A percentile compares a stretch with the other conserved stretches of the same genome.
These are phyloP conservation scores for Drosophila monieri DNA, from an alignment of 2,888 invertebrate species.

Conservation along the genomic window DNA sequence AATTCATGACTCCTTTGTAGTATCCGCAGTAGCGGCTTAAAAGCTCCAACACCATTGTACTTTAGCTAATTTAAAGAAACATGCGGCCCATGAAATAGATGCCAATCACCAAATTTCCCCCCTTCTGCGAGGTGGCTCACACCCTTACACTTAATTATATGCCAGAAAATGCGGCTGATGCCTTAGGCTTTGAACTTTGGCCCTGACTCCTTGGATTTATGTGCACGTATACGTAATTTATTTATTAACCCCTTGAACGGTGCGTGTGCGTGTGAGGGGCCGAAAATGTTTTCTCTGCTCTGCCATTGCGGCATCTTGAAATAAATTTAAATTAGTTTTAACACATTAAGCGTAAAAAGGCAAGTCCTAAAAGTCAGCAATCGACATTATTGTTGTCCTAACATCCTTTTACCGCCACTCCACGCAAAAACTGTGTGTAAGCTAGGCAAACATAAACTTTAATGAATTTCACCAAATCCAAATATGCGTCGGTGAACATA, in stretches of 20 bases:
- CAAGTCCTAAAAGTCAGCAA: conserved; percentile 61
- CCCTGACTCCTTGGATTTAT: conserved; percentile 68
- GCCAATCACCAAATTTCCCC: conserved; percentile 55
- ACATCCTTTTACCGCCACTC: conserved; percentile 5
- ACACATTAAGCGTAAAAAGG: conserved; percentile 79
- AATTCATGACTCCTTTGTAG: conserved; percentile 36
- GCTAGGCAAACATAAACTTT: conserved; percentile 78
- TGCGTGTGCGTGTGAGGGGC: conserved; percentile 26
- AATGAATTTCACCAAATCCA: conserved; percentile 77
- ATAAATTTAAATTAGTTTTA: conserved; percentile 80
- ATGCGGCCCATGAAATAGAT: conserved; percentile 68
- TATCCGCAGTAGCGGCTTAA: conserved; percentile 4
- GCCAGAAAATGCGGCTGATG: conserved; percentile 42
- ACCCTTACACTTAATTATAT: conserved; percentile 49
- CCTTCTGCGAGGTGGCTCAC: conserved; percentile 7
- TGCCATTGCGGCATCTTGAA: conserved; percentile 66
- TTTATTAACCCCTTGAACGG: conserved; percentile 76
- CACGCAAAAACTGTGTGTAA: conserved; percentile 60
- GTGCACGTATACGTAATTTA: conserved; percentile 80
- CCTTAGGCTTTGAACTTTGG: conserved; percentile 66
- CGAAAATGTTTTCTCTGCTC: conserved; percentile 38
- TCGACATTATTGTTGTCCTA: conserved; percentile 62
- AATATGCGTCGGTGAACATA: conserved; percentile 56
- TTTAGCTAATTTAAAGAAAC: conserved; percentile 76
- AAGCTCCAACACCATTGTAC: conserved; percentile 48